Percentiles rank a stretch among this genome's conserved stretches.
phyloP scores from a whole-genome alignment of 37 sponge, comb jelly and placozoan species.

The Spongilla lacustris region DNA sequence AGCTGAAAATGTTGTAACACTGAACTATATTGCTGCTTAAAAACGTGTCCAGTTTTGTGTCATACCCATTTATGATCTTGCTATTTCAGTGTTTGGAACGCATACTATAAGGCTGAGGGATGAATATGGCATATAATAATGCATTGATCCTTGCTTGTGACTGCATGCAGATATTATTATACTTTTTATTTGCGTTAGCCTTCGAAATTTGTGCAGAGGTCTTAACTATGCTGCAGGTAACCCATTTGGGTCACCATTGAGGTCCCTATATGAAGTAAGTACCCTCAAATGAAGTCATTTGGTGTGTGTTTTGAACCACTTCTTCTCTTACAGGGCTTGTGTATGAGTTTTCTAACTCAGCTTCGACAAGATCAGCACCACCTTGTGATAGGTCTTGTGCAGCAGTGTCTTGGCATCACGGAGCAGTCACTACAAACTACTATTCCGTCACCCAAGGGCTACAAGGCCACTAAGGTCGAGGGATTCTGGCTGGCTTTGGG shows the following conservation, averaged over 20 bases:
- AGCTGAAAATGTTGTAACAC: too few relatives aligned
- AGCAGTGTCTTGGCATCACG: conserved; percentile 36
- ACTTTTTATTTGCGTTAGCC: conserved; percentile 51
- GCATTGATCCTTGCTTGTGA: too few relatives aligned
- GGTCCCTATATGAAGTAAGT: conserved; percentile 88
- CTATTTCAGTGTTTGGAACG: too few relatives aligned
- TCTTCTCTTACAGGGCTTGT: conserved; percentile 47
- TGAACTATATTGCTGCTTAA: too few relatives aligned
- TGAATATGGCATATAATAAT: too few relatives aligned
- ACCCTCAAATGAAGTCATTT: background rate
- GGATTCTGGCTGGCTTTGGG: conserved; percentile 89
- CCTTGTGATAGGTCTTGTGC: conserved; percentile 16
- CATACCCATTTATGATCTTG: too few relatives aligned
- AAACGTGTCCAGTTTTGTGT: too few relatives aligned
- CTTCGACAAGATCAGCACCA: conserved; percentile 50
- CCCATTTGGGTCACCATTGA: conserved; percentile 53
- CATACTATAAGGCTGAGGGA: too few relatives aligned
- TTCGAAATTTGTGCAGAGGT: conserved; percentile 91
- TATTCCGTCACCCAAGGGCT: conserved; percentile 19
- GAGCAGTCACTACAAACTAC: background rate
- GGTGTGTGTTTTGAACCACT: background rate
- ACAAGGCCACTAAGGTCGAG: conserved; percentile 51
- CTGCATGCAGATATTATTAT: too few relatives aligned
- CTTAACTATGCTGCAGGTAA: conserved; percentile 67
- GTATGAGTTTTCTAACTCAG: conserved; percentile 71